Base-by-base conservation (phyloP, 2,888 invertebrate genomes). In the Conistra vaccinii region DNA sequence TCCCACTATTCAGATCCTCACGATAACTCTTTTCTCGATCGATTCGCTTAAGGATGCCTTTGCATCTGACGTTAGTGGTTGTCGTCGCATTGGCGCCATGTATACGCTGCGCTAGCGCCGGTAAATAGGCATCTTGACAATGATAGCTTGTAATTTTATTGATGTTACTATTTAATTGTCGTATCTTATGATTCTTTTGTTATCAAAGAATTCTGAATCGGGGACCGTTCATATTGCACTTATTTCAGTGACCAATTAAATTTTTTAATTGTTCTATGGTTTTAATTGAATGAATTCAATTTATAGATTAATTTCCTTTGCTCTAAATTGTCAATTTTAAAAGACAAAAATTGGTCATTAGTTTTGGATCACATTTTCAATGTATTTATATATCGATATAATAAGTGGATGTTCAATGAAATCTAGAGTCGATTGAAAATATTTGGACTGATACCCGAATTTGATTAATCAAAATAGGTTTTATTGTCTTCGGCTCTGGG, bases 311-410 rank as follows among this genome's bases (percentile, higher is more conserved):
- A 45, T 66, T 82, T 73, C 6, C 17, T 12, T 76, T 73, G 63
- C 4, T 42, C n/a, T 62, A 81, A 74, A 67, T 45, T 69, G 70
- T 69, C 76, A 81, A 85, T 85, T 81, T 75, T 12, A 71, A 73
- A 70, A 61, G 70, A 51, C 67, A 81, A 66, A 67, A 66, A 72
- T 68, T 23, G 42, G 23, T 69, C 26, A n/a, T 62, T 82, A 81
- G 85, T 85, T 82, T 82, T 85, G 53, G 72, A 82, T 58, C 71
- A 67, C 58, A 60, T 85, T 85, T 85, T 82, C 66, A 77, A 82
- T 69, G 66, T 77, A 82, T 69, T 76, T 74, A 42, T 65, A 66
- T 66, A 71, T 20, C 45, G 57, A 70, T 80, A 70, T 73, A 58
- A 42, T 63, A 65, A 42, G 45, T 61, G n/a, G 26, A 67, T 48